A percentile compares a stretch with the other conserved stretches of the same genome.
Conservation (phyloP, 2,797 vertebrate species). For the Sebastes oblongus region DNA sequence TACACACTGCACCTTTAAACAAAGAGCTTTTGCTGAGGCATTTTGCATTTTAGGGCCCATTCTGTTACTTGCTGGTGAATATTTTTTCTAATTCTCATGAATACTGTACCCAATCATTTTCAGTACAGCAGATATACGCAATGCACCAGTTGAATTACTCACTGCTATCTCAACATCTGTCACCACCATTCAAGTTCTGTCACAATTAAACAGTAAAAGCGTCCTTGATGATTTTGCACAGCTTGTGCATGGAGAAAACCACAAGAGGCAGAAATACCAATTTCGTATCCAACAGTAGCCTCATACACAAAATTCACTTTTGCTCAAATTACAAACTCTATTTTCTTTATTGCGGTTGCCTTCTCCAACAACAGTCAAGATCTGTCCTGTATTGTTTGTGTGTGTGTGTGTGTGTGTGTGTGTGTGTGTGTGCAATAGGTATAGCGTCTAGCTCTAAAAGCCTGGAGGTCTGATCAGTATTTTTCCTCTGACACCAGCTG, state of each 20-base stretch:
- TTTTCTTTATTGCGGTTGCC: not conserved
- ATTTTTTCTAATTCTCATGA: not conserved
- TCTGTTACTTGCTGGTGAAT: not conserved
- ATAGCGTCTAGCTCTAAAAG: slow-evolving; percentile 3
- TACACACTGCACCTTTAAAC: not conserved
- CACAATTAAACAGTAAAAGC: not conserved
- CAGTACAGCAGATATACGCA: not conserved
- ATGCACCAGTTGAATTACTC: not conserved
- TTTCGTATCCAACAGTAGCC: not conserved
- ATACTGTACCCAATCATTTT: not conserved
- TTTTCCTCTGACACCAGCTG: slow-evolving; percentile 21
- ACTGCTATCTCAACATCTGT: not conserved
- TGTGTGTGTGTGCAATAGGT: not conserved
- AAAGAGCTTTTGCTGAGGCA: not conserved
- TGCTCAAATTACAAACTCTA: not conserved
- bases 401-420: not conserved
- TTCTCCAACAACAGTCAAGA: not conserved
- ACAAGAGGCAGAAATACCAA: not conserved
- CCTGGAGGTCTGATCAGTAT: slow-evolving; percentile 1
- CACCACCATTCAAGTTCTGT: not conserved
- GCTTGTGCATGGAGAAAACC: not conserved
- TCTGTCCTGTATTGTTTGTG: not conserved
- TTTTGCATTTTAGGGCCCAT: not conserved
- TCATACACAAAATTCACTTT: not conserved
- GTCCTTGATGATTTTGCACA: not conserved